Evolutionary conservation across 2,113 vertebrate species (phyloP).

Genomic region (Pao palembangensis): DNA sequence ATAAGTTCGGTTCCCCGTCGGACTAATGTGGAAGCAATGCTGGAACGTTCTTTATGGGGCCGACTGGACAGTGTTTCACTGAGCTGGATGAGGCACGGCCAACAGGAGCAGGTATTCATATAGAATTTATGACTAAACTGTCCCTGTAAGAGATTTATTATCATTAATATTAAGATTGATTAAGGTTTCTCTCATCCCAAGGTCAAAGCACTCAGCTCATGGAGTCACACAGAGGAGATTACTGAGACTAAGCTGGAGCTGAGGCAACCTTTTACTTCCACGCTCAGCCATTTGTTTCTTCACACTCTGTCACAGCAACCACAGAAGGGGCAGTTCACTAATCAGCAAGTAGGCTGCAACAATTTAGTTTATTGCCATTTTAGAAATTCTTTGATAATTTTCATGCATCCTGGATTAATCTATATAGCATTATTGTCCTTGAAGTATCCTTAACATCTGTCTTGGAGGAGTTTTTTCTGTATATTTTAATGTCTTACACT

Average conservation of each 20-base stretch:
- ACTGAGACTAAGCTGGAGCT: constrained; percentile 62
- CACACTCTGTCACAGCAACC: constrained; percentile 55
- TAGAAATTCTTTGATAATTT: neutral
- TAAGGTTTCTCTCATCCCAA: constrained; percentile 12
- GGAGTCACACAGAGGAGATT: constrained; percentile 59
- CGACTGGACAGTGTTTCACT: constrained; percentile 65
- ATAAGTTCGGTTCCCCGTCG: constrained; percentile 61
- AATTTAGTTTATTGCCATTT: neutral
- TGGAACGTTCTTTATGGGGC: constrained; percentile 53
- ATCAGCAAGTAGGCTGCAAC: constrained; percentile 64
- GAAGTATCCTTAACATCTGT: neutral
- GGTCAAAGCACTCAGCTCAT: constrained; percentile 67
- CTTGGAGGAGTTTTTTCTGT: neutral
- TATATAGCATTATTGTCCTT: neutral
- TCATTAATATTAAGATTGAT: neutral
- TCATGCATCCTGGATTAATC: neutral
- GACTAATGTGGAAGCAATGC: constrained; percentile 58
- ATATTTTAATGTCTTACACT: neutral
- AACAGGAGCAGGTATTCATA: constrained; percentile 62
- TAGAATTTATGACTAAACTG: neutral
- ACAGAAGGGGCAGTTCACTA: constrained; percentile 54
- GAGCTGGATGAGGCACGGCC: constrained; percentile 71
- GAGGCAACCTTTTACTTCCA: constrained; percentile 72
- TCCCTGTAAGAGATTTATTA: neutral
- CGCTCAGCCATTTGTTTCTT: constrained; percentile 68